Conservation (phyloP, 2,113 vertebrate genomes). For the human (Homo sapiens) region GRCh38 chr4:33330001-33330500, state of each 20-base stretch:
- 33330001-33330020: background rate
- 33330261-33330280: background rate
- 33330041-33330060: background rate
- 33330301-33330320: background rate
- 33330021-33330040: background rate
- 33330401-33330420: background rate
- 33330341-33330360: background rate
- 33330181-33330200: background rate
- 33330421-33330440: background rate
- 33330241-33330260: background rate
- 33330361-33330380: background rate
- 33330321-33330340: background rate
- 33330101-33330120: background rate
- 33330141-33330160: background rate
- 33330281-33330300: background rate
- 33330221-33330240: background rate
- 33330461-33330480: background rate
- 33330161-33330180: background rate
- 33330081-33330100: background rate
- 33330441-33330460: background rate
- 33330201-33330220: background rate
- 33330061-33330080: background rate
- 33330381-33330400: background rate
- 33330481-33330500: background rate
- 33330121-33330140: background rate